A percentile compares a stretch with the other conserved stretches of the same genome.
Evolutionary conservation across 2,113 vertebrate species (phyloP).

Genomic region (Scalopus aquaticus): DNA sequence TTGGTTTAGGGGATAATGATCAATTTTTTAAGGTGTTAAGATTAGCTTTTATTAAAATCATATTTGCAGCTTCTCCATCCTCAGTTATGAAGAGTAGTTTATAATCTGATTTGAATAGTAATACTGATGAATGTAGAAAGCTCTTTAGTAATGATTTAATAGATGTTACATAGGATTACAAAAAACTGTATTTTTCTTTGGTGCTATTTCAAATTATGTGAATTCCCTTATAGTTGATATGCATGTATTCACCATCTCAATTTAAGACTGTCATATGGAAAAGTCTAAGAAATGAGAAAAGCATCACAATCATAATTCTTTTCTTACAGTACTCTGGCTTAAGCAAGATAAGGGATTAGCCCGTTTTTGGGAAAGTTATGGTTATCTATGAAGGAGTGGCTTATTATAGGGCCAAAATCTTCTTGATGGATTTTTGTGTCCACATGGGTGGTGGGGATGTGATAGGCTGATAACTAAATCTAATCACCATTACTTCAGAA

Average conservation of each 20-base stretch:
- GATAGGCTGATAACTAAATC: not conserved
- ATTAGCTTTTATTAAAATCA: not conserved
- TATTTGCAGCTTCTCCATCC: not conserved
- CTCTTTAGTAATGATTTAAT: constrained; percentile 17
- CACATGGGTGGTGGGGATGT: not conserved
- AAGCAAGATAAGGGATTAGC: not conserved
- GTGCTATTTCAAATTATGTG: not conserved
- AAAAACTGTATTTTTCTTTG: not conserved
- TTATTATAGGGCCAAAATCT: not conserved
- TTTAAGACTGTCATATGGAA: not conserved
- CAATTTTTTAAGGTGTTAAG: not conserved
- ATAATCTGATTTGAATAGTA: constrained; percentile 26
- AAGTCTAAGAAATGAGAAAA: constrained; percentile 23
- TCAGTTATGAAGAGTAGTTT: not conserved
- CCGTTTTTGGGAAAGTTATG: not conserved
- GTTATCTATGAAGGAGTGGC: not conserved
- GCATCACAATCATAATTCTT: not conserved
- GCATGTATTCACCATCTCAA: constrained; percentile 1
- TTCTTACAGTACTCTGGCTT: constrained; percentile 18
- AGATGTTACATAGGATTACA: not conserved
- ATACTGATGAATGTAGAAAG: not conserved
- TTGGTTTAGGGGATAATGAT: not conserved
- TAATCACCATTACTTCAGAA: not conserved
- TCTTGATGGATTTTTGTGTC: not conserved
- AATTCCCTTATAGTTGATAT: not conserved